Evolutionary conservation across 1,140 invertebrate species (phyloP).

Genomic region (Calliopsis andreniformis): DNA sequence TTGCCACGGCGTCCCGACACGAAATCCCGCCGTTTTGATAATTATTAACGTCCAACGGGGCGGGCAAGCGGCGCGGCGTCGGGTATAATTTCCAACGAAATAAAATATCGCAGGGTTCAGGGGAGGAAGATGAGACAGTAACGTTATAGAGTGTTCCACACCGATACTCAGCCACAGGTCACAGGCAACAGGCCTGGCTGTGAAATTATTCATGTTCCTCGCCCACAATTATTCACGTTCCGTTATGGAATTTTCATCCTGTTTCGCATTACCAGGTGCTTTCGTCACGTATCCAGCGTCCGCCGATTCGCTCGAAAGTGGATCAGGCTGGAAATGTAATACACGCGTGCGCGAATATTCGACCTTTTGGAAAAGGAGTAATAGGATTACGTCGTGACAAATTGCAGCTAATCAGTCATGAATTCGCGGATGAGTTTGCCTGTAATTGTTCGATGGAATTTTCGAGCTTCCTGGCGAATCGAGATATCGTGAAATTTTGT

Average conservation of each 20-base stretch:
- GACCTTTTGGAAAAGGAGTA: not conserved
- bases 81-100: constrained; percentile 10
- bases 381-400: not conserved
- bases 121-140: not conserved
- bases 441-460: too few species aligned
- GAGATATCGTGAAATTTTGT: too few species aligned
- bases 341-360: not conserved
- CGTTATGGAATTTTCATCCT: constrained; percentile 34
- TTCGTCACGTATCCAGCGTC: constrained; percentile 1
- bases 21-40: not conserved
- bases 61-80: not conserved
- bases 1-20: constrained; percentile 2
- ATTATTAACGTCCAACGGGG: constrained; percentile 5
- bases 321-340: too few species aligned
- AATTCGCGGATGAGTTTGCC: not conserved
- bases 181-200: not conserved
- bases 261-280: not conserved
- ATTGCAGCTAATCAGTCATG: not conserved
- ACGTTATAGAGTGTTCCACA: not conserved
- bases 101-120: constrained; percentile 8
- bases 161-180: not conserved
- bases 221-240: constrained; percentile 10
- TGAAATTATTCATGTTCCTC: constrained; percentile 27
- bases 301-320: constrained; percentile 23
- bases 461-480: too few species aligned